Evolutionary conservation across 2,797 vertebrate species (phyloP), one percentile per base, ranked within the genome.

Genomic region (Pipistrellus pygmaeus): DNA sequence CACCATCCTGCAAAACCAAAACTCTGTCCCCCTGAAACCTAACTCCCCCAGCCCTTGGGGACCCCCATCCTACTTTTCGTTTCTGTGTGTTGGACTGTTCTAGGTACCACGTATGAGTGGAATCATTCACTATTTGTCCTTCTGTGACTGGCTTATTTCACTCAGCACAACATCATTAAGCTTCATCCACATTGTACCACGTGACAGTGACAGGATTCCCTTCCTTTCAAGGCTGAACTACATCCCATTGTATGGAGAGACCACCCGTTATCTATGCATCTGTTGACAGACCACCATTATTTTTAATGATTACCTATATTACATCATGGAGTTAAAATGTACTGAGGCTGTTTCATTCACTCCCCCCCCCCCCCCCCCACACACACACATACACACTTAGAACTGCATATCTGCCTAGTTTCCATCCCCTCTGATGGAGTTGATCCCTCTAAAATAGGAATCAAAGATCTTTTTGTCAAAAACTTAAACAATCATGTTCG

Each of bases 401-500:
- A 30, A 1, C 27, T 60, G 2, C 30, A 12, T 38, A 5, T 66
- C 35, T 64, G 13, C 35, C 48, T 72, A 12, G 3, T 68, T 91
- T 80, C 77, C 3, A 0, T 62, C 72, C 44, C 44, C 44, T 44
- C 44, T 44, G 44, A 44, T 44, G 44, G 44, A 44, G 44, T 11
- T 44, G 44, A 44, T 44, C 44, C 14, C 18, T 78, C 9, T 51
- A 71, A 85, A 55, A 75, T 8, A 60, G 32, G n/a, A 41, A 55
- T 85, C 27, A 13, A 27, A 82, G 80, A 17, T 46, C 51, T 75
- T 60, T 41, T 38, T 30, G 71, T 53, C 77, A 6, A 73, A 11
- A 17, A 6, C 10, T 0, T 2, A 18, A 20, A 35, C 41, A 12
- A 2, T 30, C 20, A 3, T 1, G 3, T 81, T 35, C 20, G 1